phyloP scores from a whole-genome alignment of 2,888 invertebrate species.

The Heterodera filipjevi region DNA sequence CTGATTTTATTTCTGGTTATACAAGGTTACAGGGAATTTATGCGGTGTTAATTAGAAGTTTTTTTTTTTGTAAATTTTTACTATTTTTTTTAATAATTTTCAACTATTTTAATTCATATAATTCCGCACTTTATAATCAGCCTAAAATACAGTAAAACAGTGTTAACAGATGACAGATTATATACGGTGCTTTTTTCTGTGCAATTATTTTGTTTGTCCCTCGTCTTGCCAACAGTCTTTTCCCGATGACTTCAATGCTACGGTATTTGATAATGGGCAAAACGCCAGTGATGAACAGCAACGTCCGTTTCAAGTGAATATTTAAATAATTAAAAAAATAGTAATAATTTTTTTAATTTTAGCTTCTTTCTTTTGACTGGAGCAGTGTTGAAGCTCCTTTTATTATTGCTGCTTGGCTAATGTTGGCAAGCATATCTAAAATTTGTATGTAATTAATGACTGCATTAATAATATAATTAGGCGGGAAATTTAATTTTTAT shows the following conservation, averaged over 20 bases:
- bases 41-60: too few species aligned
- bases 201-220: background rate
- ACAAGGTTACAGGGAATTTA: too few species aligned
- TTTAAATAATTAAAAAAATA: background rate
- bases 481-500: too few species aligned
- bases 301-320: background rate
- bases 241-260: background rate
- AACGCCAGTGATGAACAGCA: background rate
- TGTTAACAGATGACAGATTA: background rate
- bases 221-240: background rate
- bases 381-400: slow-evolving; percentile 45
- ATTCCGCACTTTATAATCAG: too few species aligned
- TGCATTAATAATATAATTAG: background rate
- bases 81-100: too few species aligned
- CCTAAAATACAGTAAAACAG: too few species aligned
- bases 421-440: slow-evolving; percentile 49
- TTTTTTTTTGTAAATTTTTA: too few species aligned
- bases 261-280: background rate
- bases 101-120: too few species aligned
- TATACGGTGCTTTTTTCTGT: background rate
- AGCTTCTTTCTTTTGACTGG: slow-evolving; percentile 48
- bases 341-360: background rate
- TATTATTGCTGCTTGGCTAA: slow-evolving; percentile 43
- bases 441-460: slow-evolving; percentile 39
- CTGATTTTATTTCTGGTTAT: too few species aligned